Conservation (phyloP, 2,888 invertebrate species). For the Encarsia formosa region DNA sequence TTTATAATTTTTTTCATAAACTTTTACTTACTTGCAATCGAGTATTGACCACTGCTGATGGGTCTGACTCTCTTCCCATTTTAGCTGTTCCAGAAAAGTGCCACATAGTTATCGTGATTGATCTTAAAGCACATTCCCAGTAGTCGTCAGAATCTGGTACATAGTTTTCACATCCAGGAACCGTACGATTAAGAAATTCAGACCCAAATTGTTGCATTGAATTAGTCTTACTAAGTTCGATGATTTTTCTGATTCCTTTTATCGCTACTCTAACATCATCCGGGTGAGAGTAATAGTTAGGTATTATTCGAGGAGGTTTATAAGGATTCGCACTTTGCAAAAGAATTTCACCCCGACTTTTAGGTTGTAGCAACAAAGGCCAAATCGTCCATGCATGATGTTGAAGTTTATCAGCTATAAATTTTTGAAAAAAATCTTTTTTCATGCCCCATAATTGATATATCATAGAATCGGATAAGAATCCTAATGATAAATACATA, state of each 20-base stretch:
- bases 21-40: conserved; percentile 56
- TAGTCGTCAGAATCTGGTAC: conserved; percentile 55
- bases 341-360: conserved; percentile 61
- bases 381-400: conserved; percentile 40
- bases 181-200: conserved; percentile 52
- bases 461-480: conserved; percentile 50
- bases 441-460: conserved; percentile 53
- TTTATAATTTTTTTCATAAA: too few species aligned
- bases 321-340: conserved; percentile 61
- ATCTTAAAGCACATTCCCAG: conserved; percentile 62
- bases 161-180: conserved; percentile 54
- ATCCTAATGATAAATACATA: conserved; percentile 60
- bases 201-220: conserved; percentile 59
- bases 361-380: conserved; percentile 60
- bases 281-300: conserved; percentile 64
- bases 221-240: conserved; percentile 55
- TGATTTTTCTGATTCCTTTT: conserved; percentile 56
- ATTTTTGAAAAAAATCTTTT: conserved; percentile 56
- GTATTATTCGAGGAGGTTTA: conserved; percentile 60
- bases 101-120: conserved; percentile 58
- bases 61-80: conserved; percentile 61
- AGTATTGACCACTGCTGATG: conserved; percentile 61
- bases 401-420: conserved; percentile 56
- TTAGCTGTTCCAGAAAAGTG: conserved; percentile 64
- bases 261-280: conserved; percentile 58